phyloP scores from a whole-genome alignment of 92 coral and sea anemone species.

The Umimayanthus chanpuru region DNA sequence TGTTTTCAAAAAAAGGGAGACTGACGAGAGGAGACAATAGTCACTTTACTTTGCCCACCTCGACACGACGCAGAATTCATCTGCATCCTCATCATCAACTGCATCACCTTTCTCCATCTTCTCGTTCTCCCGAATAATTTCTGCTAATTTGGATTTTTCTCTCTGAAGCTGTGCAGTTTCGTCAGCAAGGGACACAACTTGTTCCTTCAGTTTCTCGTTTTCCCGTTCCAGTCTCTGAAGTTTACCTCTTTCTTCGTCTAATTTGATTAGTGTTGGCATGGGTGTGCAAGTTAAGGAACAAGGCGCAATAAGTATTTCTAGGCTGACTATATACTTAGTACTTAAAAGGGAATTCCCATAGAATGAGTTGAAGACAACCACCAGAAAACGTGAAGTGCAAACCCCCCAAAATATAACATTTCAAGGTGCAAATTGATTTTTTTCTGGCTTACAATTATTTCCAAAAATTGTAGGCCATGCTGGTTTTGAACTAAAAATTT shows the following conservation, averaged over 20 bases:
- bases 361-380: too few species aligned
- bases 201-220: slow-evolving; percentile 74
- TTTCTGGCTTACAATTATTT: too few species aligned
- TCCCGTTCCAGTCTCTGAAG: slow-evolving; percentile 79
- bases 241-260: slow-evolving; percentile 86
- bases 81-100: slow-evolving; percentile 77
- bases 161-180: slow-evolving; percentile 81
- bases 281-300: slow-evolving; percentile 75
- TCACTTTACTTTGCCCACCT: slow-evolving; percentile 45
- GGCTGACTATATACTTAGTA: background rate
- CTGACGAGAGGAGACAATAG: too few species aligned
- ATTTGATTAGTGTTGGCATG: slow-evolving; percentile 85
- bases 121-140: slow-evolving; percentile 51
- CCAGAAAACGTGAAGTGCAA: too few species aligned
- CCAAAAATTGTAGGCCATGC: too few species aligned
- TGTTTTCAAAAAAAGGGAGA: too few species aligned
- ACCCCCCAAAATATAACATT: too few species aligned
- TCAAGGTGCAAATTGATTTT: too few species aligned
- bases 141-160: slow-evolving; percentile 65
- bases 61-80: slow-evolving; percentile 72
- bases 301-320: background rate
- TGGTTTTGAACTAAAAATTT: too few species aligned
- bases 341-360: too few species aligned
- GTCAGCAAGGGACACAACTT: slow-evolving; percentile 78
- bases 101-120: slow-evolving; percentile 41